Evolutionary conservation across 1,140 invertebrate genomes (phyloP).

Genomic region (Calliopsis andreniformis): DNA sequence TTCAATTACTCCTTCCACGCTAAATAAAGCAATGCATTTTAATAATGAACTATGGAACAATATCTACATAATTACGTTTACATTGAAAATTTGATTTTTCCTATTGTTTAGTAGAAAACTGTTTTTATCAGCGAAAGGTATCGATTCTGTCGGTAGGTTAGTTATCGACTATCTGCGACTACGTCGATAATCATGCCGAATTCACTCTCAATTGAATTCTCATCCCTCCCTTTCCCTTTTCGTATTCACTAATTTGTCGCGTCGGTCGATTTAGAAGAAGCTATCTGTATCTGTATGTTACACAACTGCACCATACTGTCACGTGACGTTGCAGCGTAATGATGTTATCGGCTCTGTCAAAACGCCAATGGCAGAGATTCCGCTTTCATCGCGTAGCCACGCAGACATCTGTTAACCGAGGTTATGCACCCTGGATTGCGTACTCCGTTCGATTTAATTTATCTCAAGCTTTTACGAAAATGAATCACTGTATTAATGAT

Average conservation of each 20-base stretch:
- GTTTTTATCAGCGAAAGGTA: not conserved
- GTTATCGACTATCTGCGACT: not conserved
- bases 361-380: slow-evolving; percentile 54
- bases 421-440: slow-evolving; percentile 49
- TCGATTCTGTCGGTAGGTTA: not conserved
- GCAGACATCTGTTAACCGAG: slow-evolving; percentile 52
- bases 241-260: not conserved
- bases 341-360: slow-evolving; percentile 44
- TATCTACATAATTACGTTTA: too few relatives aligned
- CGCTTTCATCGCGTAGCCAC: slow-evolving; percentile 32
- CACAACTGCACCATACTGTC: not conserved
- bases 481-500: not conserved
- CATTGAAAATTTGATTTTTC: too few relatives aligned
- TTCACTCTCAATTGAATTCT: not conserved
- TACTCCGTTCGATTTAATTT: slow-evolving; percentile 36
- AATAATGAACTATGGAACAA: too few relatives aligned
- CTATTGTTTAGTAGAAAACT: not conserved
- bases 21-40: too few relatives aligned
- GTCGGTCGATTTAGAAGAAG: not conserved
- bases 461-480: slow-evolving; percentile 17
- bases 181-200: not conserved
- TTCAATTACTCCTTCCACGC: not conserved
- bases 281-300: slow-evolving; percentile 1
- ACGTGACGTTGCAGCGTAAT: slow-evolving; percentile 24
- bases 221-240: too few relatives aligned